A percentile compares a stretch with the other conserved stretches of the same genome.
Evolutionary conservation across 2,113 vertebrate genomes (phyloP).

Genomic region (Amphilophus citrinellus): DNA sequence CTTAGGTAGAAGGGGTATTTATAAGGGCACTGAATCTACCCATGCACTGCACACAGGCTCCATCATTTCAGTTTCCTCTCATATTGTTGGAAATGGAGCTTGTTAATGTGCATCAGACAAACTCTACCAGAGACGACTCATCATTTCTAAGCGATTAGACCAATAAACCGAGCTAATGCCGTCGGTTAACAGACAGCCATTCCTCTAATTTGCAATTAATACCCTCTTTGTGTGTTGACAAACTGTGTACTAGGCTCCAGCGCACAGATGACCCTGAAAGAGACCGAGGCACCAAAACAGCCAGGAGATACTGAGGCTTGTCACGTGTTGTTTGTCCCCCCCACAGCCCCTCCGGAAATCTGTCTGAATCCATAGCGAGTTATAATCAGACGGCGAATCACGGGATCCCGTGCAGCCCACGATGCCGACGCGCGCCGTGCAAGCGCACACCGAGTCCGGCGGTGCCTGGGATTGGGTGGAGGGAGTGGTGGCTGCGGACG

Average conservation of each 20-base stretch:
- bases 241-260: conserved; percentile 24
- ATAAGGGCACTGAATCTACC: background rate
- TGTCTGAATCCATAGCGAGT: conserved; percentile 54
- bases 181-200: conserved; percentile 21
- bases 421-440: conserved; percentile 50
- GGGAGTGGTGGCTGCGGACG: conserved; percentile 63
- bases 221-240: conserved; percentile 53
- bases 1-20: background rate
- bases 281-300: conserved; percentile 47
- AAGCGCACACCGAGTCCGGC: conserved; percentile 65
- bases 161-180: conserved; percentile 15
- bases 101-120: background rate
- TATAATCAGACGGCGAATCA: conserved; percentile 72
- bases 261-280: conserved; percentile 46
- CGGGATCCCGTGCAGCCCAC: conserved; percentile 57
- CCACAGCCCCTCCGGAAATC: conserved; percentile 32
- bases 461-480: conserved; percentile 71
- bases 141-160: conserved; percentile 37
- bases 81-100: background rate
- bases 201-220: conserved; percentile 57
- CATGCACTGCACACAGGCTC: background rate
- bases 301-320: conserved; percentile 45
- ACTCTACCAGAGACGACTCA: background rate
- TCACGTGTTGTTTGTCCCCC: conserved; percentile 65
- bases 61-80: background rate